Percentiles rank a stretch among this genome's conserved stretches.
Conservation (phyloP, 2,888 invertebrate genomes). For the Stegana nigrithorax region DNA sequence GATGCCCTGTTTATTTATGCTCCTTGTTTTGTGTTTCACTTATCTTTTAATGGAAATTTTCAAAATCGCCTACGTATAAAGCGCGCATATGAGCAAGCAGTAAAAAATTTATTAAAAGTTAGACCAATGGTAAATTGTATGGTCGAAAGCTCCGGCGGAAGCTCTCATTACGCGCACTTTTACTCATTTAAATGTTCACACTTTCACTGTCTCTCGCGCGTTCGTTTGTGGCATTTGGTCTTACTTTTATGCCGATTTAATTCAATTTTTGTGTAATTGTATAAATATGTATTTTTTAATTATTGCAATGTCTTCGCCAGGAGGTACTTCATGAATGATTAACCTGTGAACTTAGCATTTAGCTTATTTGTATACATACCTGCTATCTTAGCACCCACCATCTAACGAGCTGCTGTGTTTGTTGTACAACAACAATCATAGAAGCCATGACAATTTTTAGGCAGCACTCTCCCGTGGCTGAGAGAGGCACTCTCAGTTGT, state of each 20-base stretch:
- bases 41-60: background rate
- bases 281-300: background rate
- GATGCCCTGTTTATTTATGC: no score
- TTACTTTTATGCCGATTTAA: background rate
- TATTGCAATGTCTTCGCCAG: background rate
- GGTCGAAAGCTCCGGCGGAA: no score
- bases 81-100: no score
- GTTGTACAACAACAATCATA: no score
- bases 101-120: no score
- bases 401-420: background rate
- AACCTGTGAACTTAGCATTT: constrained; percentile 24
- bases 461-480: background rate
- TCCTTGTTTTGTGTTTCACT: no score
- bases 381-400: constrained; percentile 32
- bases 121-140: no score
- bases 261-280: background rate
- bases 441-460: no score
- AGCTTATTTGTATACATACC: constrained; percentile 35
- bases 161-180: no score
- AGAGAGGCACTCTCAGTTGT: constrained; percentile 1
- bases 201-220: no score
- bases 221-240: constrained; percentile 5
- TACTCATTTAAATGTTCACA: background rate
- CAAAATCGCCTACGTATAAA: background rate
- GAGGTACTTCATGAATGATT: constrained; percentile 23